A percentile compares a stretch with the other conserved stretches of the same genome.
Conservation (phyloP, 2,113 vertebrate species). For the Oophaga pumilio region DNA sequence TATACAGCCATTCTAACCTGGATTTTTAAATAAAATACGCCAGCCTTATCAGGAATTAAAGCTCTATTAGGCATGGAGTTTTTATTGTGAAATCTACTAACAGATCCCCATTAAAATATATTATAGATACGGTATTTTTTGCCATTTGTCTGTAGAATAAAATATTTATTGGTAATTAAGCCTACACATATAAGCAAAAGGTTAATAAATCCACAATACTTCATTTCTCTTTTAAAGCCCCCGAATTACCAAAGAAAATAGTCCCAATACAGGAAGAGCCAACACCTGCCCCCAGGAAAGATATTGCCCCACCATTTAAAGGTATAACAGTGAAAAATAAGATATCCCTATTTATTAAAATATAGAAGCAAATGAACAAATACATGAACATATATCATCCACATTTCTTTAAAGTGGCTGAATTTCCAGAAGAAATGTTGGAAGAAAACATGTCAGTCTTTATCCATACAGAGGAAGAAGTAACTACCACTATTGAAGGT, state of each 20-base stretch:
- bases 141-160: not conserved
- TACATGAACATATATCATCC: conserved; percentile 4
- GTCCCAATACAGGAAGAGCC: not conserved
- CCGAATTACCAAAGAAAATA: conserved; percentile 28
- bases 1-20: too few relatives aligned
- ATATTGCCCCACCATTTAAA: conserved; percentile 4
- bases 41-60: too few relatives aligned
- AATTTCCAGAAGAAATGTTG: not conserved
- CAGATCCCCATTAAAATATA: too few relatives aligned
- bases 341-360: not conserved
- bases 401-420: conserved; percentile 32
- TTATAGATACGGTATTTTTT: too few relatives aligned
- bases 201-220: not conserved
- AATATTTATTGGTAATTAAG: not conserved
- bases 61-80: too few relatives aligned
- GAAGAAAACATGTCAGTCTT: conserved; percentile 26
- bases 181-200: not conserved
- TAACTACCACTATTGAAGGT: conserved; percentile 31
- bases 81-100: too few relatives aligned
- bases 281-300: not conserved
- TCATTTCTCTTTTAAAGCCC: not conserved
- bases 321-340: not conserved
- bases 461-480: conserved; percentile 14
- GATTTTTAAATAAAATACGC: too few relatives aligned
- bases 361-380: not conserved